A percentile compares a stretch with the other conserved stretches of the same genome.
These are phyloP conservation scores for Cirrhinus mrigala DNA, from an alignment of 2,797 vertebrate species.

Conservation along the genomic window DNA sequence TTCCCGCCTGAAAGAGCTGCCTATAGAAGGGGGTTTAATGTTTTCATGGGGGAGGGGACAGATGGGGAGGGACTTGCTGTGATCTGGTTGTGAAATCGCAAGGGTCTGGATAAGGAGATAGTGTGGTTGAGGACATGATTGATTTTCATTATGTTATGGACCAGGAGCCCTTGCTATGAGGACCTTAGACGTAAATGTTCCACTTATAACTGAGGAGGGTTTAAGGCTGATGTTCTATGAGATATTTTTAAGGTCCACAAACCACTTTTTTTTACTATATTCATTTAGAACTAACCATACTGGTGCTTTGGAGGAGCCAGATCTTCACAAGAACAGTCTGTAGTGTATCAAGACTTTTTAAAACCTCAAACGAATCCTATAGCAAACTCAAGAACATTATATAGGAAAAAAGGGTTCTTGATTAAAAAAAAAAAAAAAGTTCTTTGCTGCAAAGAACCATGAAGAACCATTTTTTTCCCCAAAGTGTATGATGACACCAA, in stretches of 20 bases:
- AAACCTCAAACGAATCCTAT: neutral
- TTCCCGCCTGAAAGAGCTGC: slow-evolving; percentile 55
- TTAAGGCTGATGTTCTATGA: neutral
- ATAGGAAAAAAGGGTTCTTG: neutral
- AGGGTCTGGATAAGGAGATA: slow-evolving; percentile 2
- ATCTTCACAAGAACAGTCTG: neutral
- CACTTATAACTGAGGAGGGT: neutral
- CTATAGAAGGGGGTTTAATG: slow-evolving; percentile 46
- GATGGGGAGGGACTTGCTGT: neutral
- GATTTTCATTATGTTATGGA: slow-evolving; percentile 16
- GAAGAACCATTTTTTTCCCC: neutral
- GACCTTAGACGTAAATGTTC: neutral
- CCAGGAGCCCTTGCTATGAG: neutral
- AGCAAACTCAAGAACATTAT: neutral
- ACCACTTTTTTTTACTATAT: neutral
- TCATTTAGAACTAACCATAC: neutral
- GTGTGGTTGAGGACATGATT: neutral
- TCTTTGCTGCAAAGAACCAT: slow-evolving; percentile 3
- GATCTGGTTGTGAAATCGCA: slow-evolving; percentile 1
- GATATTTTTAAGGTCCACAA: neutral
- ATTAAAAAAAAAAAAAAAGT: neutral
- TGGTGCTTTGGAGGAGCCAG: neutral
- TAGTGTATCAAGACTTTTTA: too few relatives aligned
- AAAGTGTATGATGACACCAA: neutral
- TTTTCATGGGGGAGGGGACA: slow-evolving; percentile 47